Percentiles rank a stretch among this genome's conserved stretches.
These are phyloP conservation scores for Thymelicus sylvestris DNA, from an alignment of 2,888 invertebrate species.

Conservation along the genomic window DNA sequence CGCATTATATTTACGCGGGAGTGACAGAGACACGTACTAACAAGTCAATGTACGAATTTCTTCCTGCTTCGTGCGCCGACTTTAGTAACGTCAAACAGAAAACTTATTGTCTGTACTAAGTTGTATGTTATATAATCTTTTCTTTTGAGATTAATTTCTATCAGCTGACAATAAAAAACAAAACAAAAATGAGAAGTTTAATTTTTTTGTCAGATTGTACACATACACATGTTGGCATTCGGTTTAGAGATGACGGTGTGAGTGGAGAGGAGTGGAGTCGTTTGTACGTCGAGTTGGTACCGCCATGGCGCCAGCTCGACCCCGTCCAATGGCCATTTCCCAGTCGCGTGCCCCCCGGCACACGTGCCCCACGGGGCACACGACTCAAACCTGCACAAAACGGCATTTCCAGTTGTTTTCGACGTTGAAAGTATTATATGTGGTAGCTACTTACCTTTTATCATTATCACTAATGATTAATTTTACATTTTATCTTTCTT, in stretches of 20 bases:
- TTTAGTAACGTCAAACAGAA: no score
- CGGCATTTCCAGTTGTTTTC: slow-evolving; percentile 47
- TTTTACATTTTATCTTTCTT: slow-evolving; percentile 47
- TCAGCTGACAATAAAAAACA: no score
- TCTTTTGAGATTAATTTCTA: no score
- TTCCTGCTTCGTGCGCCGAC: no score
- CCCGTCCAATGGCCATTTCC: slow-evolving; percentile 74
- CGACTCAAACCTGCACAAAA: slow-evolving; percentile 27
- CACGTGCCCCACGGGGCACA: no score
- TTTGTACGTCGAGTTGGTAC: slow-evolving; percentile 16
- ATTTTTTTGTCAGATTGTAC: neutral
- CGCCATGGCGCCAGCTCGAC: slow-evolving; percentile 49
- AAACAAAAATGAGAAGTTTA: no score
- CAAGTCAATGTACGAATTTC: no score
- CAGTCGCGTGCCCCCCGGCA: slow-evolving; percentile 38
- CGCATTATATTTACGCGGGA: no score
- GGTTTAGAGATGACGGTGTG: slow-evolving; percentile 9
- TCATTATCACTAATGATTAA: slow-evolving; percentile 50
- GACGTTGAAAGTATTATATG: slow-evolving; percentile 55
- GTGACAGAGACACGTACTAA: no score
- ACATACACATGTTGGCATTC: neutral
- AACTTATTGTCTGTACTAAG: no score
- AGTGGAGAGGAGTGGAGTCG: neutral
- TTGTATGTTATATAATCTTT: no score
- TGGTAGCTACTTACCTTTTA: slow-evolving; percentile 67